These are phyloP conservation scores for Rhagium mordax DNA, from an alignment of 2,888 invertebrate genomes.

Conservation along the genomic window DNA sequence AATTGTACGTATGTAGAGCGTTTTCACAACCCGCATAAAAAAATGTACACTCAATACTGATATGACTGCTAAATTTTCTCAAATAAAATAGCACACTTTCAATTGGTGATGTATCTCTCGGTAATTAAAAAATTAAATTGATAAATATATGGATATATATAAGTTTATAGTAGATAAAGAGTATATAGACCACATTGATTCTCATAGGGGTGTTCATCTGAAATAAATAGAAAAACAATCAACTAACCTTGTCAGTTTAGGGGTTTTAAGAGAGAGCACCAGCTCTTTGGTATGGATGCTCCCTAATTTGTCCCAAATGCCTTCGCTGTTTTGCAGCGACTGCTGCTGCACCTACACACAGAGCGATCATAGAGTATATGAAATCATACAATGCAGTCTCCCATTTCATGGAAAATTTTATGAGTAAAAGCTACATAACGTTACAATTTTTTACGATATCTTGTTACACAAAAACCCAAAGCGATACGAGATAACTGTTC, in stretches of 20 bases:
- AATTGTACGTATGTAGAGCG: conserved; percentile 56
- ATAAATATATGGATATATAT: conserved; percentile 44
- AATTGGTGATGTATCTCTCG: conserved; percentile 35
- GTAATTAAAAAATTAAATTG: conserved; percentile 25
- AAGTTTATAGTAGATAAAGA: conserved; percentile 50
- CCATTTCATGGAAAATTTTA: conserved; percentile 48
- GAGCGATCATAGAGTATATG: conserved; percentile 54
- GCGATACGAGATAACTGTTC: too few species aligned
- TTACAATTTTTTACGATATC: background rate
- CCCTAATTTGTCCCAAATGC: conserved; percentile 90
- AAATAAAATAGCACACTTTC: conserved; percentile 42
- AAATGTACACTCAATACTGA: conserved; percentile 64
- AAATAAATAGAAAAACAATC: conserved; percentile 57
- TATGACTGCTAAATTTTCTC: conserved; percentile 50
- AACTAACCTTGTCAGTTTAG: conserved; percentile 66
- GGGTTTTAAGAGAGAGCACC: conserved; percentile 80
- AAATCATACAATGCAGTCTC: conserved; percentile 55
- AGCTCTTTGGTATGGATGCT: conserved; percentile 98
- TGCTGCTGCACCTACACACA: conserved; percentile 81
- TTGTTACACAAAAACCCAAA: background rate
- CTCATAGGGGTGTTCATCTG: conserved; percentile 54
- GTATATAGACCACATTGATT: conserved; percentile 56
- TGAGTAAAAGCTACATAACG: conserved; percentile 39
- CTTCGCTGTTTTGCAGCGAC: conserved; percentile 86
- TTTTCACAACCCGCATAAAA: conserved; percentile 66